Base-by-base conservation (phyloP, 2,113 vertebrate genomes). In the Morone saxatilis region DNA sequence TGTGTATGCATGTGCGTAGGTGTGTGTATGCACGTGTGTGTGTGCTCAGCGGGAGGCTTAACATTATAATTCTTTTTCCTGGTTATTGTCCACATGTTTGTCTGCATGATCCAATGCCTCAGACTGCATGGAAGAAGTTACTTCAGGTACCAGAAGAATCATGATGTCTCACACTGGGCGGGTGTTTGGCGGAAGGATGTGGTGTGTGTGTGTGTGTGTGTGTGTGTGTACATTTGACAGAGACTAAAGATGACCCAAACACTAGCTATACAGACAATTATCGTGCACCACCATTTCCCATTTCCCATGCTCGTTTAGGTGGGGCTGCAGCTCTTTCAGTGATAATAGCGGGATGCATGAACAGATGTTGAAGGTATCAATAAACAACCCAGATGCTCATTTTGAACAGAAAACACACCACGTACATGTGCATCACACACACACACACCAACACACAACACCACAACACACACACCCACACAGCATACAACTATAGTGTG, bases 131-230 rank as follows among this genome's bases (percentile, higher is more conserved):
- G 71, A 87, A 85, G 90, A 92, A 89, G 83, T 75, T 89, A n/a
- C n/a, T 89, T 88, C 90, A 92, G 91, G 86, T 91, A 91, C 71
- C 89, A 93, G 93, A 92, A 92, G 91, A 92, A 91, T 91, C 85
- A 83, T 83, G 88, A 92, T 92, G 86, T 90, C 90, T 94, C 90
- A 85, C 83, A 82, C 80, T 74, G 86, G 76, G 82, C 84, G 81
- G 76, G 71, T 83, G 45, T 80, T n/a, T n/a, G 92, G 90, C 86
- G 87, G 81, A 86, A 77, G 89, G 86, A 88, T 69, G 50, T 78
- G 53, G 75, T 86, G 84, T 82, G 85, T 73, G 74, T 78, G 76
- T 79, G 80, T 75, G 68, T 47, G 50, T 25, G 40, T 67, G 61
- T 40, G 40, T 50, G 57, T 75, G 45, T 4, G 3, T 72, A 67